Conservation (phyloP, 1,140 invertebrate species). For the Drosophila ohnishii region DNA sequence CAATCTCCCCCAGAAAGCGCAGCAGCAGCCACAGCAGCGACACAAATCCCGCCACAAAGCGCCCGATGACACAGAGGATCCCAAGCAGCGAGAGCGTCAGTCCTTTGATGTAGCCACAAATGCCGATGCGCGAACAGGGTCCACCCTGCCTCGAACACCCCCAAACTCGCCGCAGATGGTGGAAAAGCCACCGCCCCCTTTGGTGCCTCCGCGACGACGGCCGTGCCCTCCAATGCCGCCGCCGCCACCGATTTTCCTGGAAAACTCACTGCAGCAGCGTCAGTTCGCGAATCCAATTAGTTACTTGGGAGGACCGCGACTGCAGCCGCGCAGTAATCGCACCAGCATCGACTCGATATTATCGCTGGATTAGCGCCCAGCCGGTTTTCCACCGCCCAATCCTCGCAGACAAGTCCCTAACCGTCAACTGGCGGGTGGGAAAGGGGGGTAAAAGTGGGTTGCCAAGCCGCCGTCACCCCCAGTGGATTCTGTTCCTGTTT, state of each 20-base stretch:
- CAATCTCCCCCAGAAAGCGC: constrained; percentile 64
- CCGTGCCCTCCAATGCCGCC: constrained; percentile 17
- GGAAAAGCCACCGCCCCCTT: constrained; percentile 7
- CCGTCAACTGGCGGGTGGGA: constrained; percentile 29
- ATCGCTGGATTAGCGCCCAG: constrained; percentile 86
- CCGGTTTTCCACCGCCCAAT: constrained; percentile 5
- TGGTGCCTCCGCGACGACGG: constrained; percentile 20
- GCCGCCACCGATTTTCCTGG: constrained; percentile 56
- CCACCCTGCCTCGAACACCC: constrained; percentile 21
- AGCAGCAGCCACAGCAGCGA: constrained; percentile 46
- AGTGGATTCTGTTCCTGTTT: constrained; percentile 19
- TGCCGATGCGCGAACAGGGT: constrained; percentile 54
- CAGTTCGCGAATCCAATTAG: constrained; percentile 88
- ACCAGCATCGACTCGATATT: constrained; percentile 88
- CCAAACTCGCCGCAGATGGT: constrained; percentile 6
- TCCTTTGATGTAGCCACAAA: constrained; percentile 70
- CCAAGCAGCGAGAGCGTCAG: constrained; percentile 19
- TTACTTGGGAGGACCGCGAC: constrained; percentile 87
- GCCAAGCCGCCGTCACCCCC: neutral
- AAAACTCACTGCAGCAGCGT: constrained; percentile 83
- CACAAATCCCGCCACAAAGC: constrained; percentile 74
- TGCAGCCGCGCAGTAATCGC: constrained; percentile 84
- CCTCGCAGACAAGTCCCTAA: constrained; percentile 48
- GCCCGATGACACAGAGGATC: constrained; percentile 62
- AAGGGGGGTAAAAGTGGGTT: neutral